A percentile compares a stretch with the other conserved stretches of the same genome.
These are phyloP conservation scores for Musca vetustissima DNA, from an alignment of 1,140 invertebrate species.

Conservation along the genomic window DNA sequence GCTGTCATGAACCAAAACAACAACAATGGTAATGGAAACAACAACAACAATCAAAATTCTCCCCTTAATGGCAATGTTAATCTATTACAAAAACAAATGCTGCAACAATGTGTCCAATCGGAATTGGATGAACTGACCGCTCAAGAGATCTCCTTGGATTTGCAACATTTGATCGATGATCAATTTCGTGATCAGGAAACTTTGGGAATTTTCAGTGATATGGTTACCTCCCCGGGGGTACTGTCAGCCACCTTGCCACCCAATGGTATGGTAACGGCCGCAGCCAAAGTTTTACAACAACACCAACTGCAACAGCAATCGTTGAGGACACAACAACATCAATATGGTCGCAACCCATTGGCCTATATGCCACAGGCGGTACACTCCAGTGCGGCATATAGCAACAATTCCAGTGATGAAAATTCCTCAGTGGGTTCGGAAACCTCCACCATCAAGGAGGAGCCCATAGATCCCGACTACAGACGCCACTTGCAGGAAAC, in stretches of 20 bases:
- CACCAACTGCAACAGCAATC: conserved; percentile 46
- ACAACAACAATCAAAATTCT: conserved; percentile 37
- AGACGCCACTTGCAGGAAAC: conserved; percentile 60
- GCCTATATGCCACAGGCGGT: conserved; percentile 90
- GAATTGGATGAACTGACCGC: conserved; percentile 85
- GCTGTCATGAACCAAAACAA: conserved; percentile 49
- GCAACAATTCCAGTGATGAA: conserved; percentile 55
- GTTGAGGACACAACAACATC: conserved; percentile 49
- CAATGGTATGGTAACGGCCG: conserved; percentile 50
- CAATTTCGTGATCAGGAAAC: conserved; percentile 76
- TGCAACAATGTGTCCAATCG: conserved; percentile 69
- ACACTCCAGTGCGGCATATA: conserved; percentile 77
- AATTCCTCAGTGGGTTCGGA: conserved; percentile 52
- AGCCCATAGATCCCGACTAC: conserved; percentile 77
- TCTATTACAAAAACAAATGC: conserved; percentile 56
- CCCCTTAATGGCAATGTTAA: conserved; percentile 54
- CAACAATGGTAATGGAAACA: conserved; percentile 46
- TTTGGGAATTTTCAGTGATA: conserved; percentile 75
- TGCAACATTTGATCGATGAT: conserved; percentile 87
- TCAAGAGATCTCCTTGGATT: conserved; percentile 84
- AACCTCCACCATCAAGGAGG: conserved; percentile 57
- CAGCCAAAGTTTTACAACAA: conserved; percentile 54
- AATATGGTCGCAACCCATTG: conserved; percentile 68
- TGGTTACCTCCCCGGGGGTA: conserved; percentile 65
- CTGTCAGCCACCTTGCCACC: conserved; percentile 57